These are phyloP conservation scores for Metopolophium dirhodum DNA, from an alignment of 1,140 invertebrate genomes.

Conservation along the genomic window DNA sequence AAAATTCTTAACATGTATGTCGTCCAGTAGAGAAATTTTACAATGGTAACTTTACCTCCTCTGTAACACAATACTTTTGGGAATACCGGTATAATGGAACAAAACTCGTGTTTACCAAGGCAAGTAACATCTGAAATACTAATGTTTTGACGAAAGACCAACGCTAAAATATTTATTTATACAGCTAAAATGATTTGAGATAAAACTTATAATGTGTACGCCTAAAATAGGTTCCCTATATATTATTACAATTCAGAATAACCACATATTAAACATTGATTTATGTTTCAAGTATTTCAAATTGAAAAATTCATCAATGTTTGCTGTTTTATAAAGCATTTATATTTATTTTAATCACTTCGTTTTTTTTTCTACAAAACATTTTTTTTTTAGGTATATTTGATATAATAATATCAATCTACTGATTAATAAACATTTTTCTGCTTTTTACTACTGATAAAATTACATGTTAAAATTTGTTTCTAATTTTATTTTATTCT, in stretches of 20 bases:
- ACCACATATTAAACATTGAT: neutral
- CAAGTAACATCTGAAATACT: conserved; percentile 16
- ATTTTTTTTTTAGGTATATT: too few species aligned
- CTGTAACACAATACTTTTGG: neutral
- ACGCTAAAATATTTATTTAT: neutral
- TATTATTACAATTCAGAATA: neutral
- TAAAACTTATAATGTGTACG: neutral
- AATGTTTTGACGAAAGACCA: neutral
- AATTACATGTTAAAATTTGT: too few species aligned
- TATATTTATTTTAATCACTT: neutral
- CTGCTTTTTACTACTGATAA: too few species aligned
- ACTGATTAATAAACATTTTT: neutral
- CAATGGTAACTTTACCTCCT: conserved; percentile 11
- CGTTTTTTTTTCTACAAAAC: neutral
- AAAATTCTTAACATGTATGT: conserved; percentile 27
- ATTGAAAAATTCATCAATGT: neutral
- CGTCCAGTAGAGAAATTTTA: neutral
- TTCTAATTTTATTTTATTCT: too few species aligned
- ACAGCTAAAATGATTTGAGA: neutral
- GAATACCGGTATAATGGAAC: conserved; percentile 7
- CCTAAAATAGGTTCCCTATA: neutral
- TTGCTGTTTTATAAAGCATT: neutral
- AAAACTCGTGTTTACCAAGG: neutral
- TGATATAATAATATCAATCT: neutral
- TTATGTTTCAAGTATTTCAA: neutral